A percentile compares a stretch with the other conserved stretches of the same genome.
Evolutionary conservation across 2,888 invertebrate genomes (phyloP).

Genomic region (Nemurella pictetii): DNA sequence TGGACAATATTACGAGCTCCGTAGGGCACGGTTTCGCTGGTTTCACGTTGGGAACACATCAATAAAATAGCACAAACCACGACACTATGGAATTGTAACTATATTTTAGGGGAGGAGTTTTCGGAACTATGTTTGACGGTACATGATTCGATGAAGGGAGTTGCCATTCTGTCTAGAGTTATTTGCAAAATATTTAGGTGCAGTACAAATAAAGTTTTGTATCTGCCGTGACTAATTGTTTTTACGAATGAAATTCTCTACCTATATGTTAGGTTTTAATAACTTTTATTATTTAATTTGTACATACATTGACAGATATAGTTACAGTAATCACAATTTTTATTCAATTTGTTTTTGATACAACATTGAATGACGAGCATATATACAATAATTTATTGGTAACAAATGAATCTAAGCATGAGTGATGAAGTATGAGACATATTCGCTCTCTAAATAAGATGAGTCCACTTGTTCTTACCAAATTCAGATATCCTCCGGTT

Average conservation of each 20-base stretch:
- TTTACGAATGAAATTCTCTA: neutral
- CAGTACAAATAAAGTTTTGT: neutral
- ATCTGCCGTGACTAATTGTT: neutral
- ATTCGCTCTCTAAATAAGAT: neutral
- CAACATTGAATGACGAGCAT: neutral
- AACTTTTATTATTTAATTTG: neutral
- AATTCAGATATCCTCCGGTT: too few species aligned
- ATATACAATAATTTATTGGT: neutral
- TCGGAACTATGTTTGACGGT: neutral
- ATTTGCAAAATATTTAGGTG: neutral
- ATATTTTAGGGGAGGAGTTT: neutral
- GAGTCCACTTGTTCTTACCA: too few species aligned
- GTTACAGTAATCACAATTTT: neutral
- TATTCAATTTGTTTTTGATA: neutral
- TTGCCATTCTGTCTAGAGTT: neutral
- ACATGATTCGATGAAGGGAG: neutral
- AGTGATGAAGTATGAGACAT: neutral
- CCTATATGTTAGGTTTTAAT: too few species aligned
- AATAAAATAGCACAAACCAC: neutral
- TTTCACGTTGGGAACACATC: neutral
- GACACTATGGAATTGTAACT: neutral
- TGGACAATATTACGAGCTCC: neutral
- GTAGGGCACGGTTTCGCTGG: neutral
- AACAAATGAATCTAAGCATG: neutral
- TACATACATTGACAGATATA: neutral